Base-by-base conservation (phyloP, 2,797 vertebrate genomes). In the Pipistrellus pygmaeus region DNA sequence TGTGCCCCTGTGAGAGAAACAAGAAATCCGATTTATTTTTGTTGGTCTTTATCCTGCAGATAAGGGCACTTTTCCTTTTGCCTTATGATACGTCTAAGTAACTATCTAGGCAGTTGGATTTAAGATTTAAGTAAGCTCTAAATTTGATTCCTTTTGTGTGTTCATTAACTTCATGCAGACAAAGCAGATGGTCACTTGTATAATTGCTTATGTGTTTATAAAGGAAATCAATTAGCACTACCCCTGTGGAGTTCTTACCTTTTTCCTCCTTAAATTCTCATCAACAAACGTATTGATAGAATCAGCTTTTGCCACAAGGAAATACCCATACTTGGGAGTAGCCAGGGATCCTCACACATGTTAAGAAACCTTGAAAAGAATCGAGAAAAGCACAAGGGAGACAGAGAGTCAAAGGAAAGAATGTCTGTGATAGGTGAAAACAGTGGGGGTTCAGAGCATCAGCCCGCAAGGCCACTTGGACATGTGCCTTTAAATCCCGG, bases 191-290 rank as follows among this genome's bases (percentile, higher is more conserved):
- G 97, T 96, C 97, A 96, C 95, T 98, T 97, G 66, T 95, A 97
- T 97, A 98, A 96, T 95, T 97, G 93, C 94, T 97, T 97, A 94
- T 87, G 97, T 98, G 97, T 98, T 98, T 98, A 97, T 98, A 97
- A 94, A 95, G 94, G 97, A 97, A 98, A 98, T 98, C 97, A 98
- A 97, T 98, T 98, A 97, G 83, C 85, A 21, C 2, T 7, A 60
- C 72, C 93, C 97, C 98, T 97, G 93, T 94, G 90, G 97, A 95
- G 96, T 96, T 96, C 93, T 97, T 97, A 97, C 97, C 97, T 97
- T 97, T 97, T 96, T 89, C 86, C 78, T 95, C 87, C 93, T 92
- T 97, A 95, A 96, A 51, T 96, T 98, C 97, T 97, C 95, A 92
- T 92, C 95, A 85, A 96, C 97, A 97, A 94, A 20, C 0, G 53